Percentiles rank a stretch among this genome's conserved stretches.
phyloP scores from a whole-genome alignment of 2,113 vertebrate genomes.

The Chloebia gouldiae region DNA sequence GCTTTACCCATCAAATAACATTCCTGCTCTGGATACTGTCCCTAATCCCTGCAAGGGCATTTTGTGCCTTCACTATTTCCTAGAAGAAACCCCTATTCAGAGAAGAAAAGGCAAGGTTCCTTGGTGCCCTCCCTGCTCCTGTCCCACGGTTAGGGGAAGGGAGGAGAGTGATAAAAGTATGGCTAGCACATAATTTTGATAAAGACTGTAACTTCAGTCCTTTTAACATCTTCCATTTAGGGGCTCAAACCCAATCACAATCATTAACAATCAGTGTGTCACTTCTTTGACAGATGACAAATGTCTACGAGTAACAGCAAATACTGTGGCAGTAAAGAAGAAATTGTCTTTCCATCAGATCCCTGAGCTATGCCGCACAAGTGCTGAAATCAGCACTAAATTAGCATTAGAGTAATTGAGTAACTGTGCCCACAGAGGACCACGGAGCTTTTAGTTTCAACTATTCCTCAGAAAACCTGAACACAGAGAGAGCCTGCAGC shows the following conservation, averaged over 20 bases:
- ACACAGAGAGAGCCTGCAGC: not conserved
- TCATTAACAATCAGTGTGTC: not conserved
- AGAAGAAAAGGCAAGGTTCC: not conserved
- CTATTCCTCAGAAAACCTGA: not conserved
- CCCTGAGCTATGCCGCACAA: not conserved
- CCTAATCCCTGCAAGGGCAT: not conserved
- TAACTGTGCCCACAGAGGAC: not conserved
- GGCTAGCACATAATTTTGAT: not conserved
- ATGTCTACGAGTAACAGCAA: not conserved
- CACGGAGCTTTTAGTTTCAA: not conserved
- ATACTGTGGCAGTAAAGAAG: not conserved
- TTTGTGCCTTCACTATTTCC: not conserved
- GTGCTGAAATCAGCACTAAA: constrained; percentile 15
- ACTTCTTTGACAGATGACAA: not conserved
- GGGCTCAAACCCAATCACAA: not conserved
- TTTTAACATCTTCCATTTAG: not conserved
- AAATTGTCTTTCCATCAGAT: not conserved
- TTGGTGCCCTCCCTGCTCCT: not conserved
- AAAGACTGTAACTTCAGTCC: not conserved
- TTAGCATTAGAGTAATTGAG: not conserved
- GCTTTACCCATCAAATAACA: not conserved
- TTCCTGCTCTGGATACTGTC: not conserved
- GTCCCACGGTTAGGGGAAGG: not conserved
- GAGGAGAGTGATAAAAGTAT: fast-evolving
- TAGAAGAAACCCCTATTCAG: fast-evolving